Base-by-base conservation (phyloP, 2,888 invertebrate species). In the Leucania comma region DNA sequence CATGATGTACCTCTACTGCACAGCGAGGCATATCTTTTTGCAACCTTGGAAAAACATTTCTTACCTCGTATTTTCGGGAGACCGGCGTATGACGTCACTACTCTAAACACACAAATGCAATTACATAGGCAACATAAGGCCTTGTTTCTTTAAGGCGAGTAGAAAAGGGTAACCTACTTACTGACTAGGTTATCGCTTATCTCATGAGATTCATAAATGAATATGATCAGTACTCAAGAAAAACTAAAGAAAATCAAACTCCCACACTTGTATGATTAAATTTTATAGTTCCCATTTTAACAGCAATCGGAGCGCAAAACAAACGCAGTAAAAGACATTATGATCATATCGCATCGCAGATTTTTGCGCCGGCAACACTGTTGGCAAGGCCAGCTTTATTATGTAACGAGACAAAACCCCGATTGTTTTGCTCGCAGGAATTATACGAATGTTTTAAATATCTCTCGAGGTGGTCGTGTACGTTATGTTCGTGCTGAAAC, bases 371-470 rank as follows among this genome's bases (percentile, higher is more conserved):
- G 68, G 75, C 66, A 68, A 74, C 66, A 54, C 68, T 73, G 69
- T 79, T 59, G 67, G 57, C 71, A 62, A 24, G 64, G 64, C 60
- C 65, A 79, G 68, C 54, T 79, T 78, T 74, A 84, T 81, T 71
- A 78, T 60, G 69, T 76, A 77, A 81, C 74, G 69, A 71, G 61
- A 75, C 59, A 60, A 53, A 75, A 74, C 56, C 67, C 64, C 76
- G 76, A 77, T 82, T 78, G 74, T 82, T 75, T 61, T 68, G 57
- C 71, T 78, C 77, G 78, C 78, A 81, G 76, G 72, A 74, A 81
- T 84, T 82, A 82, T 72, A 82, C 78, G 72, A 84, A 84, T 83
- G 82, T 87, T 87, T 87, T 81, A 83, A 87, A 87, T 87, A 84
- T 86, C 81, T 83, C 84, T 85, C 84, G 80, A 80, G 80, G 78